Percentiles rank a stretch among this genome's conserved stretches.
phyloP scores from a whole-genome alignment of 2,888 invertebrate species.

The Yponomeuta malinellus region DNA sequence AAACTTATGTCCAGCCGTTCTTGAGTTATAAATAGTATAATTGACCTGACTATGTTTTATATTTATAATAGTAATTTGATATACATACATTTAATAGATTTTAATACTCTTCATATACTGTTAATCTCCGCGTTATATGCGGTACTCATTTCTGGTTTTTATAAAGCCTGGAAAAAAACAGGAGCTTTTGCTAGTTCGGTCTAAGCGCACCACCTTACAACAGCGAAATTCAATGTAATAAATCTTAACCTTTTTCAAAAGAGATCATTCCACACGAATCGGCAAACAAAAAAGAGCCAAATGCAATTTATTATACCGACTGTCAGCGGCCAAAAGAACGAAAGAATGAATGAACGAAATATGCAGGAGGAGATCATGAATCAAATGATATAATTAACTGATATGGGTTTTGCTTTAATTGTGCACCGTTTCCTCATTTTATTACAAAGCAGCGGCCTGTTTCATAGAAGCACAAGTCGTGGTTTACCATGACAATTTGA shows the following conservation, averaged over 20 bases:
- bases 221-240: background rate
- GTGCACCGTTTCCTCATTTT: background rate
- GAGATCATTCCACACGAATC: constrained; percentile 7
- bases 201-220: background rate
- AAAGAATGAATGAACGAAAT: background rate
- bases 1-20: too few relatives aligned
- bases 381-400: background rate
- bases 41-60: too few relatives aligned
- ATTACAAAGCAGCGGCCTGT: too few relatives aligned
- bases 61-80: too few relatives aligned
- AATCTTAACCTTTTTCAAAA: constrained; percentile 9
- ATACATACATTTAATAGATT: too few relatives aligned
- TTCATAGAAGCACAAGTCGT: too few relatives aligned
- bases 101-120: too few relatives aligned
- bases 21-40: too few relatives aligned
- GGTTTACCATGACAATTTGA: too few relatives aligned
- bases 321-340: constrained; percentile 7
- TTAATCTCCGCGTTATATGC: too few relatives aligned
- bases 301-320: constrained; percentile 7
- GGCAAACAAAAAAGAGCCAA: constrained; percentile 5
- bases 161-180: too few relatives aligned
- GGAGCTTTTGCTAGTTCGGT: background rate
- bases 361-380: background rate
- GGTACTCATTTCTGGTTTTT: too few relatives aligned
- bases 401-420: background rate